A percentile compares a stretch with the other conserved stretches of the same genome.
phyloP scores from a whole-genome alignment of 2,888 invertebrate genomes.

The Drosophila paramelanica region DNA sequence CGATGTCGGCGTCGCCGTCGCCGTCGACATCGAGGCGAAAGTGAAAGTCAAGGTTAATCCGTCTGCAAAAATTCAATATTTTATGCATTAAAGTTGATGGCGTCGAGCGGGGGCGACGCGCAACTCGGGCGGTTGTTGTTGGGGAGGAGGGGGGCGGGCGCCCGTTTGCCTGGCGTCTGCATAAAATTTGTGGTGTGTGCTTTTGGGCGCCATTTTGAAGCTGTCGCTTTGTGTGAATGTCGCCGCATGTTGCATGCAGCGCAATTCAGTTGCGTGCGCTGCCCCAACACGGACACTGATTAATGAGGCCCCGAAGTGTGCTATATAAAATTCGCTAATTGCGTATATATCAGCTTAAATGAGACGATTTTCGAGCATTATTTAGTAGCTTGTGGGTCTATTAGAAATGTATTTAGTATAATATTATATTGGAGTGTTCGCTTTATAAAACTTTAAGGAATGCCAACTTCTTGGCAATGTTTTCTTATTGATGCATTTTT shows the following conservation, averaged over 20 bases:
- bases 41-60: slow-evolving; percentile 85
- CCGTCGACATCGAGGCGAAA: slow-evolving; percentile 70
- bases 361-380: not conserved
- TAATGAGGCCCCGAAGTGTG: slow-evolving; percentile 39
- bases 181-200: slow-evolving; percentile 68
- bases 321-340: slow-evolving; percentile 35
- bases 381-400: not conserved
- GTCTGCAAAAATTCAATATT: slow-evolving; percentile 84
- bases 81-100: slow-evolving; percentile 83
- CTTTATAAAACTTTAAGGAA: no score
- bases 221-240: slow-evolving; percentile 38
- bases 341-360: slow-evolving; percentile 6
- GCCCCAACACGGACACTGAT: slow-evolving; percentile 37
- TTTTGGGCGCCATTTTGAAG: slow-evolving; percentile 75
- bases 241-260: slow-evolving; percentile 54
- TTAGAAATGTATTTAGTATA: not conserved
- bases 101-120: slow-evolving; percentile 1
- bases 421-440: not conserved
- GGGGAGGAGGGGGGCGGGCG: slow-evolving; percentile 1
- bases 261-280: slow-evolving; percentile 43
- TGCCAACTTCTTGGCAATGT: no score
- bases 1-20: slow-evolving; percentile 11
- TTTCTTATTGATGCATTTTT: no score
- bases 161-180: slow-evolving; percentile 33
- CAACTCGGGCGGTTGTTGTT: not conserved